Base-by-base conservation (phyloP, 2,888 invertebrate genomes). In the Pteria penguin region DNA sequence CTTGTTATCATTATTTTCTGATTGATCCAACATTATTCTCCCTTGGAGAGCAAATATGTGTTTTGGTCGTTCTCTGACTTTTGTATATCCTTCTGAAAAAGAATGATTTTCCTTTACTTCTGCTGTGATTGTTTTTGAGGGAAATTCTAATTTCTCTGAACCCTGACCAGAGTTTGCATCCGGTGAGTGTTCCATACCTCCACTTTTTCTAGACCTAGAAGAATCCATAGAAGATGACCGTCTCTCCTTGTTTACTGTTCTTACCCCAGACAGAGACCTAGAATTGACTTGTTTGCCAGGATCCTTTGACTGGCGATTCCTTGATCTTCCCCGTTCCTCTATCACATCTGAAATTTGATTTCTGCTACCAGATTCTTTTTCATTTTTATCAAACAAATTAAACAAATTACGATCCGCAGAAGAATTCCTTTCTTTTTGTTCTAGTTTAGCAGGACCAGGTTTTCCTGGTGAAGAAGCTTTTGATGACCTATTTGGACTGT, bases 11-110 rank as follows among this genome's bases (percentile, higher is more conserved):
- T 57, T 22, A 57, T 57, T 22, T 22, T 57, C 57, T 0, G 45
- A 45, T 45, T 45, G n/a, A 29, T 65, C 66, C 22, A 24, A 31
- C 31, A 24, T 57, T 2, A 68, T 32, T 58, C 57, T 68, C 14
- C 68, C 68, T 57, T 68, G 68, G 26, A 68, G 32, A 24, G 68
- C 68, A 68, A 68, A 68, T 22, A 68, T 68, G 24, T 68, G 68
- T 31, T 68, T 68, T 45, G 45, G 18, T 8, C 45, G 45, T 45
- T 45, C 18, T 14, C 45, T 18, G 8, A 45, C 45, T 45, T 18
- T 45, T 14, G 11, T 45, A 45, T 8, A 18, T 45, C 45, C 45
- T 8, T 45, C 45, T 14, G 8, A 45, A 45, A 14, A 8, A 14
- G 45, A 45, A n/a, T n/a, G n/a, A n/a, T n/a, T n/a, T n/a, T n/a